These are phyloP conservation scores for Onthophagus sagittarius DNA, from an alignment of 2,888 invertebrate genomes.

Conservation along the genomic window DNA sequence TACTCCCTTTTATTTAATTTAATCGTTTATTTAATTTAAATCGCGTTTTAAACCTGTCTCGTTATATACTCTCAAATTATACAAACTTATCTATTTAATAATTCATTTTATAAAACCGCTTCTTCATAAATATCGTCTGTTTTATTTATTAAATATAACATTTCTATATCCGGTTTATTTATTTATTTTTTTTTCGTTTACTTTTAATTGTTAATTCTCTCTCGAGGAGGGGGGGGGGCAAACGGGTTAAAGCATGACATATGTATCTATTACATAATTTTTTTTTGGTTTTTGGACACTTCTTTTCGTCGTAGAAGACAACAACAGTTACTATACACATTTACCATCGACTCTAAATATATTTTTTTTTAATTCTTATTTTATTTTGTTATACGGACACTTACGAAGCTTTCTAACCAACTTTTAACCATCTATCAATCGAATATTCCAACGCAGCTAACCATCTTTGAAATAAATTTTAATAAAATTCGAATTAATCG, in stretches of 20 bases:
- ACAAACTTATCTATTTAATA: conserved; percentile 6
- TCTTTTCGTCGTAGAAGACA: neutral
- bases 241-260: neutral
- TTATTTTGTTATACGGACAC: neutral
- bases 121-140: neutral
- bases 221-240: neutral
- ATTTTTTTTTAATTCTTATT: neutral
- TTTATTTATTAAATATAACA: neutral
- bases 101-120: neutral
- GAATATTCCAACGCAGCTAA: conserved; percentile 91
- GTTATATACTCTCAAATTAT: conserved; percentile 9
- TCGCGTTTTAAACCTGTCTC: conserved; percentile 1
- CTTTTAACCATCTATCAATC: conserved; percentile 89
- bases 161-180: neutral
- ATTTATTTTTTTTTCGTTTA: no score
- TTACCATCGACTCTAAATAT: neutral
- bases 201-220: conserved; percentile 1
- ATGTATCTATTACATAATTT: neutral
- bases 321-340: neutral
- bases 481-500: conserved; percentile 17
- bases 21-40: neutral
- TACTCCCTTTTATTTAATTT: conserved; percentile 1
- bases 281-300: neutral
- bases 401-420: conserved; percentile 50
- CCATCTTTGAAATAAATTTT: conserved; percentile 65